phyloP scores from a whole-genome alignment of 2,888 invertebrate species.

The Rhingia rostrata region DNA sequence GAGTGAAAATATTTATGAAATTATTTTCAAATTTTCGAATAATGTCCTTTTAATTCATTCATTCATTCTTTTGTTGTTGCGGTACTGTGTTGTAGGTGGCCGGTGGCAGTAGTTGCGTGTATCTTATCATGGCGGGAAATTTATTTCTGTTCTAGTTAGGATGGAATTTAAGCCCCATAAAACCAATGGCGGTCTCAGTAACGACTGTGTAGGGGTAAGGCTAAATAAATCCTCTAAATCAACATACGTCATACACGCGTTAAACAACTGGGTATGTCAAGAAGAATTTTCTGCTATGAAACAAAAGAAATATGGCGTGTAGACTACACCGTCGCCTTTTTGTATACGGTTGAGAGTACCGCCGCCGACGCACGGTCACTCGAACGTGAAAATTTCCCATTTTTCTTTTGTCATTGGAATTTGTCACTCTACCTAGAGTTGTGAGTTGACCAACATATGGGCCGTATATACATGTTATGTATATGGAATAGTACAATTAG shows the following conservation, averaged over 20 bases:
- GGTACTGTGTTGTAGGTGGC: conserved; percentile 19
- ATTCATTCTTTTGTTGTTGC: conserved; percentile 16
- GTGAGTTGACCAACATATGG: conserved; percentile 68
- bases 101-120: conserved; percentile 41
- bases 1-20: conserved; percentile 46
- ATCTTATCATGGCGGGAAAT: conserved; percentile 62
- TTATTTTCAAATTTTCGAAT: conserved; percentile 71
- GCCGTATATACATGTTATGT: conserved; percentile 9
- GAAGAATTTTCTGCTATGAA: conserved; percentile 22
- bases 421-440: conserved; percentile 47
- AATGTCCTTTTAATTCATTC: conserved; percentile 72
- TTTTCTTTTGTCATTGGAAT: conserved; percentile 69
- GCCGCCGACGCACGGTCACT: conserved; percentile 42
- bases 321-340: conserved; percentile 24
- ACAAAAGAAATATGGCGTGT: conserved; percentile 54
- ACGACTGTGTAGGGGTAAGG: conserved; percentile 1
- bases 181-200: conserved; percentile 26
- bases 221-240: conserved; percentile 38
- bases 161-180: conserved; percentile 52
- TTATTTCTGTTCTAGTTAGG: conserved; percentile 72
- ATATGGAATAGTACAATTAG: conserved; percentile 57
- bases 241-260: conserved; percentile 71
- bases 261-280: conserved; percentile 54
- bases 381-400: conserved; percentile 70
- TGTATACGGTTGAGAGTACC: too few relatives aligned